Percentiles rank a stretch among this genome's conserved stretches.
phyloP scores from a whole-genome alignment of 2,888 invertebrate genomes.

The Phortica magna region DNA sequence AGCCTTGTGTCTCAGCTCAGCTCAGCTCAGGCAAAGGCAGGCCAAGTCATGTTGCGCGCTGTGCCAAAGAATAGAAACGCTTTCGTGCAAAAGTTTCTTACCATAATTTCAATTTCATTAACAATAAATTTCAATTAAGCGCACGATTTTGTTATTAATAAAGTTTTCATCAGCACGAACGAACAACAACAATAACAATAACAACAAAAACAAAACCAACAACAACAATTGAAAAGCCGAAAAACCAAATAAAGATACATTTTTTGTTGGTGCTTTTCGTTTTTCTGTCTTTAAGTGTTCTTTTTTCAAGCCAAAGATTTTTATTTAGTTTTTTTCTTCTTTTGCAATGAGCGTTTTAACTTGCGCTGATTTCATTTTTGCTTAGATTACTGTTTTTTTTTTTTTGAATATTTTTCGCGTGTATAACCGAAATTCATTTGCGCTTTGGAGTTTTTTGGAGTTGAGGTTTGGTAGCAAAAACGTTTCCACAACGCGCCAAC shows the following conservation, averaged over 20 bases:
- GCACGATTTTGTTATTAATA: slow-evolving; percentile 69
- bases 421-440: neutral
- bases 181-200: slow-evolving; percentile 36
- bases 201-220: too few species aligned
- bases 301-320: neutral
- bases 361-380: neutral
- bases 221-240: slow-evolving; percentile 46
- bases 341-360: neutral
- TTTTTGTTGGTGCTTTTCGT: neutral
- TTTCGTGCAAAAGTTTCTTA: slow-evolving; percentile 59
- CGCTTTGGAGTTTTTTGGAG: neutral
- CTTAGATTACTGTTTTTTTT: neutral
- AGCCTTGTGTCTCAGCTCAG: too few species aligned
- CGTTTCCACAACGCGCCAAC: neutral
- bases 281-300: neutral
- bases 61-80: slow-evolving; percentile 33
- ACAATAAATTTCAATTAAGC: slow-evolving; percentile 72
- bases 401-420: neutral
- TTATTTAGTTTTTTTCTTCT: neutral
- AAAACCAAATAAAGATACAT: slow-evolving; percentile 38
- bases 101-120: slow-evolving; percentile 66
- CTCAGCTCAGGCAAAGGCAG: neutral
- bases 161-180: slow-evolving; percentile 66
- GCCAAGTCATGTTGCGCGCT: neutral
- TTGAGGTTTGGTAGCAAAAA: neutral